Evolutionary conservation across 1,140 invertebrate species (phyloP).

Genomic region (Drosophila albomicans): DNA sequence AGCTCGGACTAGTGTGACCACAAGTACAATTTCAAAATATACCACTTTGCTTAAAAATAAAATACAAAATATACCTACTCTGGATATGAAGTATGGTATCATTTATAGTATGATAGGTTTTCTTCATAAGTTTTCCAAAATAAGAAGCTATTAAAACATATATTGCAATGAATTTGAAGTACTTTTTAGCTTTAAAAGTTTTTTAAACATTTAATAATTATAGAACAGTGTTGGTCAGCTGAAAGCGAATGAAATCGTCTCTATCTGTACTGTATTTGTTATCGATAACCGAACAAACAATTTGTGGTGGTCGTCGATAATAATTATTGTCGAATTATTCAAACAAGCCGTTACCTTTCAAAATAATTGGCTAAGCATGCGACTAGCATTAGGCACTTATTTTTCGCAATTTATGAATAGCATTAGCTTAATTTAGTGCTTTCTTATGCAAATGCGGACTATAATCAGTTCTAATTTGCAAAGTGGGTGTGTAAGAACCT

Average conservation of each 20-base stretch:
- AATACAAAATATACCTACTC: neutral
- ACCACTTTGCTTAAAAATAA: neutral
- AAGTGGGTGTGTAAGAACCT: conserved; percentile 13
- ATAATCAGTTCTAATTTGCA: conserved; percentile 44
- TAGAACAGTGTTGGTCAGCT: conserved; percentile 37
- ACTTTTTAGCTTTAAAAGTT: neutral
- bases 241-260: neutral
- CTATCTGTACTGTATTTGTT: neutral
- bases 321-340: neutral
- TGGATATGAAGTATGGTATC: neutral
- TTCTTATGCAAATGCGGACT: conserved; percentile 58
- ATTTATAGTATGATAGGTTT: neutral
- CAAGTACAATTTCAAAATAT: neutral
- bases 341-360: conserved; percentile 9
- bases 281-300: neutral
- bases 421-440: conserved; percentile 59
- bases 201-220: neutral
- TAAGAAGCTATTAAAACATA: too few relatives aligned
- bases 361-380: neutral
- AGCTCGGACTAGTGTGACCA: conserved; percentile 7
- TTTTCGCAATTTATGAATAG: neutral
- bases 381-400: conserved; percentile 26
- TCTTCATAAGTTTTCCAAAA: too few relatives aligned
- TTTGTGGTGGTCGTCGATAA: conserved; percentile 24
- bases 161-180: too few relatives aligned